Evolutionary conservation across 2,113 vertebrate genomes (phyloP).

Genomic region (rabbit (Oryctolagus cuniculus)): DNA sequence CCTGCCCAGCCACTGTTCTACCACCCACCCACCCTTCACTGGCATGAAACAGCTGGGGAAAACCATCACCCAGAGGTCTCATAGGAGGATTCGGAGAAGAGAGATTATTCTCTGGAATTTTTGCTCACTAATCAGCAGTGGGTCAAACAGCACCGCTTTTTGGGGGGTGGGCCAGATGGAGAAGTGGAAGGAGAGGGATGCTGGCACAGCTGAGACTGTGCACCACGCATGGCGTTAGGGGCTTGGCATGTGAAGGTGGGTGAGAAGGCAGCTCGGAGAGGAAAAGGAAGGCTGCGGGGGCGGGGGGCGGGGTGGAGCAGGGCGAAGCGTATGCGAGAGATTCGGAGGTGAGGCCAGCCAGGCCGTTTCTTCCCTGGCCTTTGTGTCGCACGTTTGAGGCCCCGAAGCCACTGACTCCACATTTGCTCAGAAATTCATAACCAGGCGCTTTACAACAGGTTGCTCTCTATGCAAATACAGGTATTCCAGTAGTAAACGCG

Average conservation of each 20-base stretch:
- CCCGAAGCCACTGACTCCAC: not conserved
- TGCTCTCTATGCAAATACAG: not conserved
- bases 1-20: not conserved
- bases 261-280: not conserved
- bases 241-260: not conserved
- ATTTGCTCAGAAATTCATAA: not conserved
- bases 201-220: accelerated
- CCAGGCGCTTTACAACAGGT: not conserved
- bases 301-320: too few species aligned
- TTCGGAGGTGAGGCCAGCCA: not conserved
- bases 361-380: not conserved
- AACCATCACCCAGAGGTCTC: not conserved
- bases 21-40: not conserved
- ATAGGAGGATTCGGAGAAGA: not conserved
- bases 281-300: not conserved
- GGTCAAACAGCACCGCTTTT: not conserved
- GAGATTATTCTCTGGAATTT: not conserved
- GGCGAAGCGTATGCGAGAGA: too few species aligned
- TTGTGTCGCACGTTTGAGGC: not conserved
- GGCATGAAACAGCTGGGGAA: not conserved
- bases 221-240: not conserved
- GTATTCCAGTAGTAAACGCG: not conserved
- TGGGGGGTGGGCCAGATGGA: not conserved
- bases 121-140: not conserved
- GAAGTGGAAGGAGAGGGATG: not conserved